Percentiles rank a stretch among this genome's conserved stretches.
phyloP scores from a whole-genome alignment of 2,888 invertebrate species.

The Smittia aterrima region DNA sequence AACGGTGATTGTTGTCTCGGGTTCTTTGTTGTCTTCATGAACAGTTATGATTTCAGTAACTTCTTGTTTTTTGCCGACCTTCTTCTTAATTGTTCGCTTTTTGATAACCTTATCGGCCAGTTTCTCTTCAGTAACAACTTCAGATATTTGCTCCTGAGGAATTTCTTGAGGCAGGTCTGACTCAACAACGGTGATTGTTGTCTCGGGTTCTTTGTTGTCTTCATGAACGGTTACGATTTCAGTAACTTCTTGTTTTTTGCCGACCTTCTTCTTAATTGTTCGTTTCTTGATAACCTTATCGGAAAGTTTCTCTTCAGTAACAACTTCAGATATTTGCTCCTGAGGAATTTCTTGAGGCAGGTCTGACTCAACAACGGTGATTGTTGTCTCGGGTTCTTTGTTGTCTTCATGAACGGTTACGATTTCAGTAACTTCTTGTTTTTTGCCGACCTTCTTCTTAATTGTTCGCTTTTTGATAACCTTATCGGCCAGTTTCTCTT shows the following conservation, averaged over 20 bases:
- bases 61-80: constrained; percentile 47
- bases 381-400: constrained; percentile 51
- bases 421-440: constrained; percentile 40
- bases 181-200: constrained; percentile 43
- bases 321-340: constrained; percentile 45
- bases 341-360: constrained; percentile 42
- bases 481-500: constrained; percentile 43
- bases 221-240: constrained; percentile 48
- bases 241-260: constrained; percentile 46
- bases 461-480: constrained; percentile 52
- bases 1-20: constrained; percentile 47
- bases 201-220: constrained; percentile 47
- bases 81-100: constrained; percentile 45
- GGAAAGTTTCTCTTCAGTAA: constrained; percentile 46
- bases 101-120: constrained; percentile 47
- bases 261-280: constrained; percentile 49
- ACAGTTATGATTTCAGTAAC: constrained; percentile 47
- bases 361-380: constrained; percentile 44
- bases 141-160: constrained; percentile 46
- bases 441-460: constrained; percentile 47
- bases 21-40: constrained; percentile 50
- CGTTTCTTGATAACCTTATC: constrained; percentile 45
- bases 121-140: constrained; percentile 47
- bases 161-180: constrained; percentile 40
- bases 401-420: constrained; percentile 53